Percentiles rank a stretch among this genome's conserved stretches.
phyloP scores from a whole-genome alignment of 2,113 vertebrate species.

The Charadrius vociferus region DNA sequence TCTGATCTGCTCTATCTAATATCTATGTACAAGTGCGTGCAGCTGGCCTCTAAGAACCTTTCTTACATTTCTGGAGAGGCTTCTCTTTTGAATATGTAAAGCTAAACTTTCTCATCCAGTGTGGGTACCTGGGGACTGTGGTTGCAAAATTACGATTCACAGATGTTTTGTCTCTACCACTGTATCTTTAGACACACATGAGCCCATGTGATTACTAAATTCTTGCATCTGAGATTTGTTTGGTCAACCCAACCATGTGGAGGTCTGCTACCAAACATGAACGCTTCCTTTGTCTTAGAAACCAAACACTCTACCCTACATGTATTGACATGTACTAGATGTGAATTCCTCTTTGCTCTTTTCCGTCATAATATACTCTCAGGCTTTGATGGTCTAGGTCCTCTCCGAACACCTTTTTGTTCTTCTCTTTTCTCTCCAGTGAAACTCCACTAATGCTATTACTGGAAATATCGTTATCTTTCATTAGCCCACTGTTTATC shows the following conservation, averaged over 20 bases:
- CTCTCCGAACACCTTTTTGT: not conserved
- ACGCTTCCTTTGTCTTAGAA: not conserved
- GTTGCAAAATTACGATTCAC: not conserved
- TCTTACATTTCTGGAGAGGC: not conserved
- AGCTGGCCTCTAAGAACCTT: not conserved
- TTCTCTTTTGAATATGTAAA: not conserved
- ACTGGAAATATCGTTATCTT: not conserved
- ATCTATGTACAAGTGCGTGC: accelerated
- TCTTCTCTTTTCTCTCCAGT: not conserved
- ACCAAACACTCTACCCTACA: not conserved
- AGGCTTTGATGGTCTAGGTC: not conserved
- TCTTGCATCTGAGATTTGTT: not conserved
- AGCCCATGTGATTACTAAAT: not conserved
- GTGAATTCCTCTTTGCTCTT: not conserved
- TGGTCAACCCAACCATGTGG: accelerated
- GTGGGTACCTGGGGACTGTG: not conserved
- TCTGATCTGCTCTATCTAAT: not conserved
- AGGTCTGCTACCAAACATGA: not conserved
- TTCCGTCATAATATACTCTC: not conserved
- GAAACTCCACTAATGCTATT: not conserved
- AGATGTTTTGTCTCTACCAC: not conserved
- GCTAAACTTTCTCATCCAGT: not conserved
- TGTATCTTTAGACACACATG: not conserved
- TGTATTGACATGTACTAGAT: not conserved
- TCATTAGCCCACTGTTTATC: not conserved